Conservation (phyloP, 2,113 vertebrate genomes). For the Shinisaurus crocodilurus region DNA sequence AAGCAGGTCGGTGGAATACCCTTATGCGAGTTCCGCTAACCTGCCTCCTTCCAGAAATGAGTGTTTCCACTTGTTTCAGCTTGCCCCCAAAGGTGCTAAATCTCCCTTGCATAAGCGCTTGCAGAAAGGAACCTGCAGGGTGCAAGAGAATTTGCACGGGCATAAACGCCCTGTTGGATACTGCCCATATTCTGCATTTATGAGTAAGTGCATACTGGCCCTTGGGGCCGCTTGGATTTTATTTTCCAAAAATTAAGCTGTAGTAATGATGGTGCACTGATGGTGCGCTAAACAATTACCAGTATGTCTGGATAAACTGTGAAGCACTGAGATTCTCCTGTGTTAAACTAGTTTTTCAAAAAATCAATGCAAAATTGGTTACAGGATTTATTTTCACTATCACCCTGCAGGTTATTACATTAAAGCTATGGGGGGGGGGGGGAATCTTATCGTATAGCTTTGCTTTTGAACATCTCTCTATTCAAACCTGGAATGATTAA, state of each 20-base stretch:
- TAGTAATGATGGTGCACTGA: neutral
- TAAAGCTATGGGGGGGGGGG: constrained; percentile 13
- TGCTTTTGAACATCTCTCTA: neutral
- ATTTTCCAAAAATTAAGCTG: constrained; percentile 31
- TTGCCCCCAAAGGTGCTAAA: too few relatives aligned
- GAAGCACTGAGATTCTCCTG: neutral
- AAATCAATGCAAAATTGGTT: constrained; percentile 30
- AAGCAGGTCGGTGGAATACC: too few relatives aligned
- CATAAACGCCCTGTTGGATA: too few relatives aligned
- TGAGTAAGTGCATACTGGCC: constrained; percentile 1
- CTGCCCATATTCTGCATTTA: neutral
- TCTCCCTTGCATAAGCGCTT: too few relatives aligned
- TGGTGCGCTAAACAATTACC: constrained; percentile 5
- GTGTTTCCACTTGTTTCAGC: neutral
- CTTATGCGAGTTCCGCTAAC: too few relatives aligned
- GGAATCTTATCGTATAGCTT: neutral
- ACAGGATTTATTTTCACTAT: neutral
- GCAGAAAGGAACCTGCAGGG: too few relatives aligned
- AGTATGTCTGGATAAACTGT: constrained; percentile 12
- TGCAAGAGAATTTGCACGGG: too few relatives aligned
- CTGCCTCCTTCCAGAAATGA: too few relatives aligned
- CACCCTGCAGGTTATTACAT: constrained; percentile 6
- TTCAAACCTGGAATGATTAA: too few relatives aligned
- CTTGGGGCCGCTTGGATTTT: constrained; percentile 10
- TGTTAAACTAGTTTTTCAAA: constrained; percentile 1